Evolutionary conservation across 1,140 invertebrate genomes (phyloP).

Genomic region (Chymomyza costata): DNA sequence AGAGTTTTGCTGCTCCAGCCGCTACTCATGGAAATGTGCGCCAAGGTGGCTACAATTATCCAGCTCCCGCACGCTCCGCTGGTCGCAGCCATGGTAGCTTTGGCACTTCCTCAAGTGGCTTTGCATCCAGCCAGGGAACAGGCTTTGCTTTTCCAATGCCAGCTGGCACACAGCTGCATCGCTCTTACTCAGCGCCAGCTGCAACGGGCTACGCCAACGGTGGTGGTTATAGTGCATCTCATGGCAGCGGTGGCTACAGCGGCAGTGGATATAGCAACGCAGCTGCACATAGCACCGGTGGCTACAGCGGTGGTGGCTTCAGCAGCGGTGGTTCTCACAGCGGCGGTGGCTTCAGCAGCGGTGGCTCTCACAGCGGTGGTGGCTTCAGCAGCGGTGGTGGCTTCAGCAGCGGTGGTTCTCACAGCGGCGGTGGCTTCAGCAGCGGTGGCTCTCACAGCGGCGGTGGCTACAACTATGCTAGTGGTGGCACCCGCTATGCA

Average conservation of each 20-base stretch:
- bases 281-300: neutral
- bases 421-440: no score
- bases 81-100: neutral
- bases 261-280: neutral
- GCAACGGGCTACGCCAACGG: no score
- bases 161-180: neutral
- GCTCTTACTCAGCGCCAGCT: neutral
- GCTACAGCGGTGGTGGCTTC: neutral
- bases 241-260: neutral
- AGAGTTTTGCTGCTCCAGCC: neutral
- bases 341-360: neutral
- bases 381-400: no score
- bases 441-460: no score
- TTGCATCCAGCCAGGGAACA: neutral
- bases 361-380: neutral
- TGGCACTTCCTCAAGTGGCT: neutral
- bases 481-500: slow-evolving; percentile 30
- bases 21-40: slow-evolving; percentile 7
- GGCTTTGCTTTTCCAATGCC: neutral
- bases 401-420: no score
- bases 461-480: slow-evolving; percentile 2
- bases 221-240: no score
- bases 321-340: neutral
- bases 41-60: neutral
- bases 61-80: neutral